Conservation (phyloP, 2,797 vertebrate species). For the Myotis pilosus region DNA sequence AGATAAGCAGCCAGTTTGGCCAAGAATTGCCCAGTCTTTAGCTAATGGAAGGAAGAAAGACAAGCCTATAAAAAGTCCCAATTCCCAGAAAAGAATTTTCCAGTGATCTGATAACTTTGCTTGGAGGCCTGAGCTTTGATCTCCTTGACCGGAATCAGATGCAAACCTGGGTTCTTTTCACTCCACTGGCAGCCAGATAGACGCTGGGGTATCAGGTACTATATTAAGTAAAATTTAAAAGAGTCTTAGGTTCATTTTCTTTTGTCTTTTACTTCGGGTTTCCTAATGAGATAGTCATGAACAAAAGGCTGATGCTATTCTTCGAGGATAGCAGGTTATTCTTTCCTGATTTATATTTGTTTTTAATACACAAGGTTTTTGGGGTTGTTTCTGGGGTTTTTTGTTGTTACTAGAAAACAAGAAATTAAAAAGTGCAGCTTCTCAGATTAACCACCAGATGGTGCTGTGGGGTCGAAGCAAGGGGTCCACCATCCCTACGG, state of each 20-base stretch:
- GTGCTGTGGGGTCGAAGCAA: background rate
- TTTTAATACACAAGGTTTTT: background rate
- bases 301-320: background rate
- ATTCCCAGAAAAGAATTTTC: background rate
- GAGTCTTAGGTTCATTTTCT: background rate
- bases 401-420: background rate
- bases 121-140: background rate
- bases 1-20: background rate
- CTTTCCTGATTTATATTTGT: background rate
- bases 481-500: rapidly evolving
- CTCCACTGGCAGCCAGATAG: background rate
- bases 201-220: background rate
- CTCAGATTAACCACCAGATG: slow-evolving; percentile 47
- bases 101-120: background rate
- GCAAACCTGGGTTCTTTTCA: background rate
- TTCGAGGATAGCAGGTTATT: background rate
- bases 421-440: background rate
- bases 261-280: background rate
- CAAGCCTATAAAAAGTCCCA: background rate
- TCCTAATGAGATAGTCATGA: background rate
- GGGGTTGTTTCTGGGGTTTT: background rate
- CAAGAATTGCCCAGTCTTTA: background rate
- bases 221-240: background rate
- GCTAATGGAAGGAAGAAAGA: background rate
- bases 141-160: background rate